Evolutionary conservation across 1,140 invertebrate species (phyloP).

Genomic region (Tetramorium parvispinum): DNA sequence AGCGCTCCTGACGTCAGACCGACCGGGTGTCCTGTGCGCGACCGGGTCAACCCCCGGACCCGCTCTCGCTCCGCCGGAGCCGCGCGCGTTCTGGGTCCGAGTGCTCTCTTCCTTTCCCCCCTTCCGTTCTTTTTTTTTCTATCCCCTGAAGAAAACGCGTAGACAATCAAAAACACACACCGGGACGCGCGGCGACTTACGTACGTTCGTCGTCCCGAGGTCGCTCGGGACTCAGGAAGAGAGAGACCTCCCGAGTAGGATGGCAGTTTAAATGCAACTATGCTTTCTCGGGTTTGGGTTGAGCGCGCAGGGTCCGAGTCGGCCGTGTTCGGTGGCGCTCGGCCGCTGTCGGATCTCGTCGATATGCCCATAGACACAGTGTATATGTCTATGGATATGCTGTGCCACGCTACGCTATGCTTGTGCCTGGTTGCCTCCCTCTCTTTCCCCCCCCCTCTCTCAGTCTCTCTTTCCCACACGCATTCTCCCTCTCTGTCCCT

Average conservation of each 20-base stretch:
- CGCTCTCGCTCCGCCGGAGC: background rate
- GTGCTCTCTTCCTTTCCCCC: background rate
- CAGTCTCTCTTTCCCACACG: background rate
- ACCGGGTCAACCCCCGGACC: constrained; percentile 54
- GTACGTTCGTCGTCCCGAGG: constrained; percentile 59
- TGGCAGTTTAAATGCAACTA: constrained; percentile 84
- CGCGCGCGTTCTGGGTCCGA: background rate
- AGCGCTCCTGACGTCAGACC: constrained; percentile 55
- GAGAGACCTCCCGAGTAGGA: constrained; percentile 75
- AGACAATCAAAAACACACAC: background rate
- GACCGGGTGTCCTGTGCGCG: constrained; percentile 48
- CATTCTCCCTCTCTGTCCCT: background rate
- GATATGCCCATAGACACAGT: constrained; percentile 83
- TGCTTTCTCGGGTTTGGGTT: constrained; percentile 80
- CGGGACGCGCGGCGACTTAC: constrained; percentile 13
- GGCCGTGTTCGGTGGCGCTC: constrained; percentile 76
- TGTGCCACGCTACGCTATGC: constrained; percentile 71
- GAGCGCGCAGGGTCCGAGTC: constrained; percentile 81
- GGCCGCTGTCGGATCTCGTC: constrained; percentile 80
- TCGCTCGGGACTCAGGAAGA: constrained; percentile 73
- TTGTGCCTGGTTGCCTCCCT: constrained; percentile 22
- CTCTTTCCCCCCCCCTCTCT: background rate
- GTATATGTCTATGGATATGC: constrained; percentile 82
- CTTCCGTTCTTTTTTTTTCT: background rate
- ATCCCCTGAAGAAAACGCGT: background rate